These are phyloP conservation scores for Osmerus mordax DNA, from an alignment of 2,113 vertebrate genomes.

Conservation along the genomic window DNA sequence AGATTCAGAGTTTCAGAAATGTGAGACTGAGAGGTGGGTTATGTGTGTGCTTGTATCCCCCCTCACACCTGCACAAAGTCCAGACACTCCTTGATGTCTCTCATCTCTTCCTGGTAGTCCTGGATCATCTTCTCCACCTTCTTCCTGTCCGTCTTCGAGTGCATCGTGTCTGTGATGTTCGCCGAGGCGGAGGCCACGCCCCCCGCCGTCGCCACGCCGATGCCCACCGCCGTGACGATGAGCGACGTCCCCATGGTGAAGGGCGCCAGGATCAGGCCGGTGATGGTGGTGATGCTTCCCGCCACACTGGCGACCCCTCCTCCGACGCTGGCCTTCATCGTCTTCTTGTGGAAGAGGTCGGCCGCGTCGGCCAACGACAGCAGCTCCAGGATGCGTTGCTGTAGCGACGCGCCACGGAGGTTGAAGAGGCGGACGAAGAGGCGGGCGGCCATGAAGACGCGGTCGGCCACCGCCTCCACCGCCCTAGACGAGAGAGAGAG, in stretches of 20 bases:
- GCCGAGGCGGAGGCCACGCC: slow-evolving; percentile 71
- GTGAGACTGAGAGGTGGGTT: too few species aligned
- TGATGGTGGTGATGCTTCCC: slow-evolving; percentile 73
- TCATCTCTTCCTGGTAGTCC: slow-evolving; percentile 66
- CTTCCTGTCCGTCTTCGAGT: slow-evolving; percentile 70
- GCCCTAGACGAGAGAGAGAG: slow-evolving; percentile 43
- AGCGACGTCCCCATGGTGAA: slow-evolving; percentile 74
- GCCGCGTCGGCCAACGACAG: slow-evolving; percentile 61
- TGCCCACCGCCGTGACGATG: slow-evolving; percentile 73
- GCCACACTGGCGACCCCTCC: slow-evolving; percentile 71
- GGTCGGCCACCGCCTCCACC: slow-evolving; percentile 68
- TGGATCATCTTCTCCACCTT: slow-evolving; percentile 77
- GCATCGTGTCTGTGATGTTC: slow-evolving; percentile 74
- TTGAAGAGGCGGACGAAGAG: slow-evolving; percentile 68
- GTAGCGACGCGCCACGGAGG: slow-evolving; percentile 54
- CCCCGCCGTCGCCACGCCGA: slow-evolving; percentile 70
- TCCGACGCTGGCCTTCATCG: slow-evolving; percentile 64
- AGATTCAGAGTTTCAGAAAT: not conserved
- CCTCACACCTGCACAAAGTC: slow-evolving; percentile 68
- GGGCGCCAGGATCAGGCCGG: slow-evolving; percentile 72
- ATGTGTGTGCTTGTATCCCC: not conserved
- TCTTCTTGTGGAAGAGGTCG: slow-evolving; percentile 72
- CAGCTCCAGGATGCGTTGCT: slow-evolving; percentile 63
- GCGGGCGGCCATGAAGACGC: slow-evolving; percentile 70
- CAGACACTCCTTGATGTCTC: slow-evolving; percentile 71